Percentiles rank a stretch among this genome's conserved stretches.
Conservation (phyloP, 2,113 vertebrate species). For the Phasianus colchicus region DNA sequence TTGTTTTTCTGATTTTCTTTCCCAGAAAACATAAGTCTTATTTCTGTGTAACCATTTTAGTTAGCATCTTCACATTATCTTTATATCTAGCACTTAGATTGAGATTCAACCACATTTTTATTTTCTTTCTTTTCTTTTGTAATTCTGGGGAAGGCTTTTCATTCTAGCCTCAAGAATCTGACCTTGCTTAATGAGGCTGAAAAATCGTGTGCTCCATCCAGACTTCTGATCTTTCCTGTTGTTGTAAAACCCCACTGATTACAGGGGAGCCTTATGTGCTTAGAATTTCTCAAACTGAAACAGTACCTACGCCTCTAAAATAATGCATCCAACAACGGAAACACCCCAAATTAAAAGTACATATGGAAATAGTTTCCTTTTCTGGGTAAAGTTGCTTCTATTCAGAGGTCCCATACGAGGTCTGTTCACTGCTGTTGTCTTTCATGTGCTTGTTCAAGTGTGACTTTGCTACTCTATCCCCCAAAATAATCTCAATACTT, state of each 20-base stretch:
- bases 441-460: neutral
- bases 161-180: neutral
- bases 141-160: neutral
- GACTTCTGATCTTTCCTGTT: neutral
- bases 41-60: neutral
- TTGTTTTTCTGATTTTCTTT: conserved; percentile 13
- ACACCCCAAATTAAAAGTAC: neutral
- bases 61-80: neutral
- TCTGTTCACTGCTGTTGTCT: neutral
- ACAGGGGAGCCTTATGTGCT: neutral
- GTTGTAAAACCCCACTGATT: neutral
- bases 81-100: neutral
- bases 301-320: neutral
- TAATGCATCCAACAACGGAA: neutral
- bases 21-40: conserved; percentile 38
- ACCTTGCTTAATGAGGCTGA: neutral
- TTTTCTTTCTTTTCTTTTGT: neutral
- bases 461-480: neutral
- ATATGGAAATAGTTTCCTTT: neutral
- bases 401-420: neutral
- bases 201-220: neutral
- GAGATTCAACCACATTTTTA: no score
- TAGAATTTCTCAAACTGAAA: neutral
- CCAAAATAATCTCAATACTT: neutral
- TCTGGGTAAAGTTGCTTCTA: neutral